These are phyloP conservation scores for Miniopterus natalensis DNA, from an alignment of 2,113 vertebrate species.

Conservation along the genomic window DNA sequence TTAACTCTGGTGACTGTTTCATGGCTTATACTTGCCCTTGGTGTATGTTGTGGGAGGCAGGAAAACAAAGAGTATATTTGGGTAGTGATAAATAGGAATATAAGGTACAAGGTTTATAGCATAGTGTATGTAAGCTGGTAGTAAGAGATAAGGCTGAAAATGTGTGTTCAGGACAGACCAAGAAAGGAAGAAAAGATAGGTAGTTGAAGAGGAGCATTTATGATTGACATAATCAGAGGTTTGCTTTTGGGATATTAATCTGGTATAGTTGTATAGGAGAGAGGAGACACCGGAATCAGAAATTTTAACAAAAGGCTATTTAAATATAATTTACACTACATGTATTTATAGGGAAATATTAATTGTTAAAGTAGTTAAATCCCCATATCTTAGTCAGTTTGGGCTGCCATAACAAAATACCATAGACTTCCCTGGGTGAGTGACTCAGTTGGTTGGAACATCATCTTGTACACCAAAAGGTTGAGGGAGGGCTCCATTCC, in stretches of 20 bases:
- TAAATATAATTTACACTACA: not conserved
- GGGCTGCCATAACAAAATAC: not conserved
- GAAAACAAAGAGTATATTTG: not conserved
- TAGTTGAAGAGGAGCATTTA: not conserved
- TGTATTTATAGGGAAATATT: not conserved
- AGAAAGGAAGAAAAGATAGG: not conserved
- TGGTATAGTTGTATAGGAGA: not conserved
- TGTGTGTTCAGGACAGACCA: slow-evolving; percentile 18
- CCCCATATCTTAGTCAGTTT: not conserved
- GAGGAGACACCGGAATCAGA: not conserved
- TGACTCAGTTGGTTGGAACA: not conserved
- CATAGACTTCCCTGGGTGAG: not conserved
- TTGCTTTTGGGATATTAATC: slow-evolving; percentile 34
- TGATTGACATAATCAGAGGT: not conserved
- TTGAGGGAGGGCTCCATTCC: too few relatives aligned
- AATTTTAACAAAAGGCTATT: not conserved
- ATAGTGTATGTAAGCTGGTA: not conserved
- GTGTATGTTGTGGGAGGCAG: not conserved
- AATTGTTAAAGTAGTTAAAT: slow-evolving; percentile 23
- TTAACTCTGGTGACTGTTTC: not conserved
- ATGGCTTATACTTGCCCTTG: not conserved
- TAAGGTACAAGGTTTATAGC: not conserved
- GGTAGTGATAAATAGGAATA: not conserved
- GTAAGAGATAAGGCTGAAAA: not conserved
- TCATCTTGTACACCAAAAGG: too few relatives aligned